These are phyloP conservation scores for Nemopilema nomurai DNA, from an alignment of 30 jellyfish, hydroid and myxozoan species.

Conservation along the genomic window DNA sequence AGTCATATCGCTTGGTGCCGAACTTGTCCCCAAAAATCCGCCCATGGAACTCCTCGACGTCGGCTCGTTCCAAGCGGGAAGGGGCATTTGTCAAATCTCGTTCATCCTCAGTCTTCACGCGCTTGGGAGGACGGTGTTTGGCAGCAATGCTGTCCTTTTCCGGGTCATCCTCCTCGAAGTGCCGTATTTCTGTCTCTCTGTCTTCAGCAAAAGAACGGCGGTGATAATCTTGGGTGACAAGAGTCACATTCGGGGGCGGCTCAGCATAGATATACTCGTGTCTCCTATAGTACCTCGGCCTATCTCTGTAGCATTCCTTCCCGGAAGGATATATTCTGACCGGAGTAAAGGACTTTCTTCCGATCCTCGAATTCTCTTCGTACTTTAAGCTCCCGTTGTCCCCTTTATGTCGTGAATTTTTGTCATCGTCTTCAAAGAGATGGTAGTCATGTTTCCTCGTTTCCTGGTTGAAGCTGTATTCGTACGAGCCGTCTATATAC, in stretches of 20 bases:
- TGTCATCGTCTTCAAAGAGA: slow-evolving; percentile 28
- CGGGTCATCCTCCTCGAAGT: slow-evolving; percentile 28
- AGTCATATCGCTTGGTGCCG: slow-evolving; percentile 11
- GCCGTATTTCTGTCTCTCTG: slow-evolving; percentile 9
- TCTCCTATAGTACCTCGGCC: slow-evolving; percentile 21
- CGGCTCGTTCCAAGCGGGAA: slow-evolving; percentile 11
- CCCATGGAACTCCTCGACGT: slow-evolving; percentile 14
- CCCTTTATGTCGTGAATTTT: slow-evolving; percentile 1
- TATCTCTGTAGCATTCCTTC: slow-evolving; percentile 29
- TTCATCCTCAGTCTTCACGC: neutral
- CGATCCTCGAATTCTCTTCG: slow-evolving; percentile 44
- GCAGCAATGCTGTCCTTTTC: slow-evolving; percentile 13
- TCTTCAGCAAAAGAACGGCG: slow-evolving; percentile 23
- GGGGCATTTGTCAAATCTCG: neutral
- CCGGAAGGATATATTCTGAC: slow-evolving; percentile 42
- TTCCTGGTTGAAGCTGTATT: neutral
- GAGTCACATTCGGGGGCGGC: slow-evolving; percentile 70
- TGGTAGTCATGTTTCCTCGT: neutral
- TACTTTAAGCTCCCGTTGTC: slow-evolving; percentile 9
- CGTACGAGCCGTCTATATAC: slow-evolving; percentile 23
- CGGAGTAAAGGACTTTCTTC: slow-evolving; percentile 60
- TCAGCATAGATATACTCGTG: slow-evolving; percentile 27
- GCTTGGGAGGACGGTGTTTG: slow-evolving; percentile 22
- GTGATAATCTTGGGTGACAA: slow-evolving; percentile 24
- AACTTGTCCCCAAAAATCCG: neutral